Base-by-base conservation (phyloP, 2,888 invertebrate genomes). In the Drosophila silvestris region DNA sequence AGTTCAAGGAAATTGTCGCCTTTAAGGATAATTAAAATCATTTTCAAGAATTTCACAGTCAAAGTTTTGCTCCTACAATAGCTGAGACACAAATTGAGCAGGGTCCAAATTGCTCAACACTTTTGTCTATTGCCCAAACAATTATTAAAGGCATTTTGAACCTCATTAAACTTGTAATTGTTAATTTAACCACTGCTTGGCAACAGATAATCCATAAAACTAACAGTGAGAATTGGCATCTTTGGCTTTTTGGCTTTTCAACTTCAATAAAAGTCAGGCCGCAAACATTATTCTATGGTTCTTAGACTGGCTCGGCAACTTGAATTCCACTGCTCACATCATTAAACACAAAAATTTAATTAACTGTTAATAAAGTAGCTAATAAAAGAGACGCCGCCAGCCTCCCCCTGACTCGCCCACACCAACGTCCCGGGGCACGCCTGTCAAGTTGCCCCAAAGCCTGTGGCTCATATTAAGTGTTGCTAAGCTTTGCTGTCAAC, bases 261-360 rank as follows among this genome's bases (percentile, higher is more conserved):
- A 78, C 58, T 82, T 82, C 78, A 67, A 78, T 78, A 60, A 77
- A 75, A 58, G 61, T 61, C 73, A 71, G 77, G 90, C 88, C 88
- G 73, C 78, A 82, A 82, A 88, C 88, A 82, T 77, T 76, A 77
- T 70, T 74, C 39, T 44, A 35, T 19, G 28, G 3, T 39, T 65
- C 74, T 68, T 73, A 71, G 68, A 65, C 63, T 22, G 37, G 33
- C 47, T 30, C 59, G 51, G 50, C 51, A 28, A 28, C 52, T 54
- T 47, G 61, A 52, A 65, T 64, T 56, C 61, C 53, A 16, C 54
- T 62, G 64, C 74, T 67, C 71, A 66, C 80, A 82, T 86, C 90
- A 90, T 90, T 86, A 90, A 90, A 66, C 79, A 78, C 81, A 83
- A 86, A 89, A 85, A 88, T 88, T 88, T 89, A 88, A 88, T 88